These are phyloP conservation scores for Cecropterus lyciades DNA, from an alignment of 1,140 invertebrate species.

Conservation along the genomic window DNA sequence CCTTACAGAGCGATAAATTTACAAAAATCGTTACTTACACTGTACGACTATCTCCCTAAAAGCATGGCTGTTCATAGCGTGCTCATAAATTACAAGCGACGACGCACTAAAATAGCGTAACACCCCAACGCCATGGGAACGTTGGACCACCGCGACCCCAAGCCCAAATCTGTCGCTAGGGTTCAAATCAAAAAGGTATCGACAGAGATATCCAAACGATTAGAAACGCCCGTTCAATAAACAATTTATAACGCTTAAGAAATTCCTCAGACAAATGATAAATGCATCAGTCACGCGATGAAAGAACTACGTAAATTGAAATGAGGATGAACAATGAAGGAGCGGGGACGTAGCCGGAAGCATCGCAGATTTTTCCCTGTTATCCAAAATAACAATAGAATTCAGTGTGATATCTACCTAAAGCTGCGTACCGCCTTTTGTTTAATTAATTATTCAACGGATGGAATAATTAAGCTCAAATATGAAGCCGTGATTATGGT, in stretches of 20 bases:
- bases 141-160: constrained; percentile 53
- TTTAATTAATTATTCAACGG: constrained; percentile 78
- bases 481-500: constrained; percentile 61
- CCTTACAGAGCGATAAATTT: constrained; percentile 68
- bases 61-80: constrained; percentile 66
- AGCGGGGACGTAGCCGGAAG: constrained; percentile 60
- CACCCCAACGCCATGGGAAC: constrained; percentile 77
- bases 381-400: constrained; percentile 72
- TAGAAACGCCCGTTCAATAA: constrained; percentile 69
- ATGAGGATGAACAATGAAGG: constrained; percentile 64
- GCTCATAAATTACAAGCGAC: constrained; percentile 75
- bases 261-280: constrained; percentile 64
- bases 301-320: constrained; percentile 72
- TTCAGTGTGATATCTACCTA: constrained; percentile 60
- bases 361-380: constrained; percentile 71
- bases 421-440: constrained; percentile 66
- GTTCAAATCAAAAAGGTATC: constrained; percentile 76
- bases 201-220: constrained; percentile 58
- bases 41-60: constrained; percentile 64
- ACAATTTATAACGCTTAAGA: constrained; percentile 66
- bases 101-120: constrained; percentile 80
- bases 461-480: constrained; percentile 76
- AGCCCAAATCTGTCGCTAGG: constrained; percentile 65
- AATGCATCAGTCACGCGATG: constrained; percentile 70
- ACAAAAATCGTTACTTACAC: constrained; percentile 68